Evolutionary conservation across 2,888 invertebrate species (phyloP), one percentile per base, ranked within the genome.

Genomic region (Lomographa bimaculata): DNA sequence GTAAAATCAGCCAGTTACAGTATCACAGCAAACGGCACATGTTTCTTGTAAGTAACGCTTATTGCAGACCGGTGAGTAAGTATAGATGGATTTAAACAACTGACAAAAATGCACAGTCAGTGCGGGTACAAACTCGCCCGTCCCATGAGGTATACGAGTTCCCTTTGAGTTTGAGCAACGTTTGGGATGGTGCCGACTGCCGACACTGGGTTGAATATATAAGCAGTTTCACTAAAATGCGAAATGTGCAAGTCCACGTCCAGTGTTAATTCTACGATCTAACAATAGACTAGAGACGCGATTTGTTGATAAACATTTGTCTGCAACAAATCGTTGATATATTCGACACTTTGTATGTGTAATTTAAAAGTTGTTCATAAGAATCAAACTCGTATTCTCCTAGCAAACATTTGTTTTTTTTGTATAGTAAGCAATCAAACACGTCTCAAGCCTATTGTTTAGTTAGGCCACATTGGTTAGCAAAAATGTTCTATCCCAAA

Each of bases 81-180:
- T n/a, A n/a, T n/a, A n/a, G n/a, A n/a, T n/a, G n/a, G n/a, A n/a
- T n/a, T n/a, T n/a, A n/a, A n/a, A n/a, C n/a, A n/a, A n/a, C n/a
- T n/a, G n/a, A n/a, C n/a, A n/a, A n/a, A n/a, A n/a, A n/a, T n/a
- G n/a, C n/a, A n/a, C n/a, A n/a, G n/a, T n/a, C n/a, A n/a, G n/a
- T n/a, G n/a, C n/a, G n/a, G n/a, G n/a, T n/a, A n/a, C n/a, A n/a
- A n/a, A n/a, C n/a, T n/a, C n/a, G n/a, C n/a, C n/a, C n/a, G n/a
- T n/a, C n/a, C n/a, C n/a, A n/a, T n/a, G n/a, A n/a, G n/a, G n/a
- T n/a, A n/a, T n/a, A n/a, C n/a, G n/a, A n/a, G n/a, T n/a, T n/a
- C n/a, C n/a, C n/a, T n/a, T n/a, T n/a, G n/a, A n/a, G n/a, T 49
- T 63, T 64, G 66, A 68, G 67, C 64, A 61, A 63, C 24, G 41